Percentiles rank a stretch among this genome's conserved stretches.
Evolutionary conservation across 1,140 invertebrate species (phyloP).

Genomic region (Macrotrachela quadricornifera): DNA sequence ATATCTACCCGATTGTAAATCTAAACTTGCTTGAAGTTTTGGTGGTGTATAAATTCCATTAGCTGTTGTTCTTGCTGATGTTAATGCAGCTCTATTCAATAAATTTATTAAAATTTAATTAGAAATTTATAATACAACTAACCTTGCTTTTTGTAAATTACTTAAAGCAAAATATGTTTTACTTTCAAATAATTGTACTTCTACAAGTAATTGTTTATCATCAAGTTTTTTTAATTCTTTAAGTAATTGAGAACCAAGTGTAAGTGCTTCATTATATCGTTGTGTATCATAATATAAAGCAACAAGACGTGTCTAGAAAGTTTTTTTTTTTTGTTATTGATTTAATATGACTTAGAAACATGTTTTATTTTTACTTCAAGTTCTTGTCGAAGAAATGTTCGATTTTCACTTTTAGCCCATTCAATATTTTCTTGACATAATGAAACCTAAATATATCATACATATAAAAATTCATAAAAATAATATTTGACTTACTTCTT

Average conservation of each 20-base stretch:
- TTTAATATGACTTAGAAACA: too few species aligned
- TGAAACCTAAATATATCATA: constrained; percentile 27
- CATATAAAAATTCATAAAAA: background rate
- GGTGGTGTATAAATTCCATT: constrained; percentile 98
- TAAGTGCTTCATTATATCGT: background rate
- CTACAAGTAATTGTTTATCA: constrained; percentile 92
- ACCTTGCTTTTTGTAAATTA: constrained; percentile 74
- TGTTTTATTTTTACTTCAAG: too few species aligned
- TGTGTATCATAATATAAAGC: constrained; percentile 6
- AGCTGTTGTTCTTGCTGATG: constrained; percentile 89
- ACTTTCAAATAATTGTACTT: constrained; percentile 80
- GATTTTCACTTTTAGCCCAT: constrained; percentile 91
- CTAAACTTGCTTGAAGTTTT: constrained; percentile 82
- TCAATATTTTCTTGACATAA: constrained; percentile 82
- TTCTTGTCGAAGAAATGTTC: constrained; percentile 85
- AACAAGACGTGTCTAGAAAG: constrained; percentile 6
- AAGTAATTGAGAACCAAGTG: constrained; percentile 48
- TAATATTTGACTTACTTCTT: background rate
- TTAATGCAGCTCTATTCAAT: constrained; percentile 61
- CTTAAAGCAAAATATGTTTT: constrained; percentile 93
- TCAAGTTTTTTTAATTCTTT: constrained; percentile 93
- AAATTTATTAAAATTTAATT: background rate
- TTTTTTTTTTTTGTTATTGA: too few species aligned
- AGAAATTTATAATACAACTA: background rate
- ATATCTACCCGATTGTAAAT: constrained; percentile 65